Percentiles rank a stretch among this genome's conserved stretches.
Evolutionary conservation across 2,797 vertebrate species (phyloP).

Genomic region (Hippoglossus hippoglossus): DNA sequence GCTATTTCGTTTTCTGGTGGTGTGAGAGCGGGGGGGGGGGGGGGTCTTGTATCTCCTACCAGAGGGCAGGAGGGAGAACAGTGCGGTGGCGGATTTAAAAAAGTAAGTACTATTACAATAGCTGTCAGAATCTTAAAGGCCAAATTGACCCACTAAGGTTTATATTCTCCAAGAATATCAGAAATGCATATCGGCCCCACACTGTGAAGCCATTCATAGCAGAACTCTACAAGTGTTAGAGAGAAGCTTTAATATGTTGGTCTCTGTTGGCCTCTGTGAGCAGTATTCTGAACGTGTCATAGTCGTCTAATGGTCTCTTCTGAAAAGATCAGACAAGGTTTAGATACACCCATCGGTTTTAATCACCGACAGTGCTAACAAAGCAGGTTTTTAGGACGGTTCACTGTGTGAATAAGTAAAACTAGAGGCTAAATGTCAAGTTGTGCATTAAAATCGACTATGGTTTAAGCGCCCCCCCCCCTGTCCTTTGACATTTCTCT

Average conservation of each 20-base stretch:
- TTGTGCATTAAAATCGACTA: conserved; percentile 2
- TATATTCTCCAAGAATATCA: background rate
- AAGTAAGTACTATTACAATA: background rate
- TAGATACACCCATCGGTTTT: background rate
- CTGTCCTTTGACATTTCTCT: conserved; percentile 34
- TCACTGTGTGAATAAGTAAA: conserved; percentile 17
- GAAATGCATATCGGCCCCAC: background rate
- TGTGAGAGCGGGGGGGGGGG: too few relatives aligned
- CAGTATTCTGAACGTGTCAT: background rate
- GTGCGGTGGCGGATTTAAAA: background rate
- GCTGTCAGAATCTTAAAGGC: background rate
- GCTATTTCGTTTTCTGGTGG: too few relatives aligned
- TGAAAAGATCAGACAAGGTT: background rate
- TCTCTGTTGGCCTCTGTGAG: background rate
- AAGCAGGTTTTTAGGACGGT: background rate
- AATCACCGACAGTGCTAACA: conserved; percentile 7
- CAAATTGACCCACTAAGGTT: background rate
- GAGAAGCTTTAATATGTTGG: background rate
- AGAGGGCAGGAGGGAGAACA: too few relatives aligned
- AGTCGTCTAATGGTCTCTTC: conserved; percentile 2
- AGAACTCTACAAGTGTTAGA: background rate
- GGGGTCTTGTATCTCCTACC: too few relatives aligned
- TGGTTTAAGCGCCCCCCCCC: conserved; percentile 13
- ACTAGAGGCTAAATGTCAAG: conserved; percentile 29
- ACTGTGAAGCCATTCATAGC: background rate